Evolutionary conservation across 2,113 vertebrate species (phyloP).

Genomic region (Syngnathus scovelli): DNA sequence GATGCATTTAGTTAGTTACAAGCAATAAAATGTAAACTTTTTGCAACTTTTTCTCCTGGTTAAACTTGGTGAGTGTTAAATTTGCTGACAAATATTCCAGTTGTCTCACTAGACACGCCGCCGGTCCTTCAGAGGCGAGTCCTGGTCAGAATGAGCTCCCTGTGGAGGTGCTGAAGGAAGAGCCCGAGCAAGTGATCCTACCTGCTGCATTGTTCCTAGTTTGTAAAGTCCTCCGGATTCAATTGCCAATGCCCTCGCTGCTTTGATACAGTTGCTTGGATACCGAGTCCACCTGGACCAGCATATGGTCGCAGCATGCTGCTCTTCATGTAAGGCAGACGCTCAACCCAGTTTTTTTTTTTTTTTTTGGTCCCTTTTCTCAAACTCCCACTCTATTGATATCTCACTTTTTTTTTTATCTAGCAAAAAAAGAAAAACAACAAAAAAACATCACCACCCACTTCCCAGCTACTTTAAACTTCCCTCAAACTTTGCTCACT

Average conservation of each 20-base stretch:
- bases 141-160: slow-evolving; percentile 52
- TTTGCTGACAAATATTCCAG: slow-evolving; percentile 25
- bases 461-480: neutral
- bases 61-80: slow-evolving; percentile 35
- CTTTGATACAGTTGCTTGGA: slow-evolving; percentile 73
- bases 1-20: no score
- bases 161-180: slow-evolving; percentile 52
- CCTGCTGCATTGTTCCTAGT: slow-evolving; percentile 60
- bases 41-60: neutral
- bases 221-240: slow-evolving; percentile 64
- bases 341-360: slow-evolving; percentile 47
- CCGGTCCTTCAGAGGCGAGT: slow-evolving; percentile 24
- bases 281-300: slow-evolving; percentile 69
- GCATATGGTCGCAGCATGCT: slow-evolving; percentile 73
- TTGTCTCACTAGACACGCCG: slow-evolving; percentile 27
- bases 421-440: neutral
- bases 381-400: slow-evolving; percentile 15
- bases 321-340: slow-evolving; percentile 62
- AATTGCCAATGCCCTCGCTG: slow-evolving; percentile 54
- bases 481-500: slow-evolving; percentile 28
- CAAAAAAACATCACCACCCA: no score
- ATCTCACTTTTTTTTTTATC: slow-evolving; percentile 12
- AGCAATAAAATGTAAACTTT: neutral
- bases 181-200: slow-evolving; percentile 60
- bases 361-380: slow-evolving; percentile 15